Conservation (phyloP, 2,888 invertebrate genomes). For the Chymomyza amoena region DNA sequence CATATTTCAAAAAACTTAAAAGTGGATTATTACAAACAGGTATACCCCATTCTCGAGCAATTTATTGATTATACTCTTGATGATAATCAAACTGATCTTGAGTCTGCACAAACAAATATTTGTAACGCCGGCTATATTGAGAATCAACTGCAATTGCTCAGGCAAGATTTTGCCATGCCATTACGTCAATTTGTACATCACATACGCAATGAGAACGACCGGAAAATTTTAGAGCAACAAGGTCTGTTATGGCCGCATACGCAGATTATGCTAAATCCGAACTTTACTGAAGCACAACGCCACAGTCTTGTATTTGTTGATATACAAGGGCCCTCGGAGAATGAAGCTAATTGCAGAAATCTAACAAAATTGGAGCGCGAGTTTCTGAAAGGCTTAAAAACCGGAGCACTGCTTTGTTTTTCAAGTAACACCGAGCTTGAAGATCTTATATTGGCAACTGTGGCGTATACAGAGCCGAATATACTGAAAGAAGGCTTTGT, state of each 20-base stretch:
- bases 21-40: background rate
- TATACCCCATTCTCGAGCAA: background rate
- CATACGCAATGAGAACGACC: slow-evolving; percentile 23
- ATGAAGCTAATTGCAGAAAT: background rate
- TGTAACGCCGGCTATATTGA: slow-evolving; percentile 84
- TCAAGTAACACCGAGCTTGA: slow-evolving; percentile 84
- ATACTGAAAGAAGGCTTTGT: slow-evolving; percentile 81
- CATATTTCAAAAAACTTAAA: slow-evolving; percentile 38
- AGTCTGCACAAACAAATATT: slow-evolving; percentile 44
- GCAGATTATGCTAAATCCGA: slow-evolving; percentile 63
- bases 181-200: slow-evolving; percentile 80
- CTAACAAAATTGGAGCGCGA: background rate
- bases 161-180: slow-evolving; percentile 89
- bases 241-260: slow-evolving; percentile 47
- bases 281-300: slow-evolving; percentile 57
- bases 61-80: slow-evolving; percentile 12
- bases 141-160: slow-evolving; percentile 86
- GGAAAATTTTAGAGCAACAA: slow-evolving; percentile 15
- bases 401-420: slow-evolving; percentile 86
- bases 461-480: slow-evolving; percentile 81
- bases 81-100: slow-evolving; percentile 81
- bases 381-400: slow-evolving; percentile 57
- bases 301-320: slow-evolving; percentile 70
- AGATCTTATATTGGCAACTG: slow-evolving; percentile 84
- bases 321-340: slow-evolving; percentile 31